Base-by-base conservation (phyloP, 1,140 invertebrate genomes). In the Globodera rostochiensis region DNA sequence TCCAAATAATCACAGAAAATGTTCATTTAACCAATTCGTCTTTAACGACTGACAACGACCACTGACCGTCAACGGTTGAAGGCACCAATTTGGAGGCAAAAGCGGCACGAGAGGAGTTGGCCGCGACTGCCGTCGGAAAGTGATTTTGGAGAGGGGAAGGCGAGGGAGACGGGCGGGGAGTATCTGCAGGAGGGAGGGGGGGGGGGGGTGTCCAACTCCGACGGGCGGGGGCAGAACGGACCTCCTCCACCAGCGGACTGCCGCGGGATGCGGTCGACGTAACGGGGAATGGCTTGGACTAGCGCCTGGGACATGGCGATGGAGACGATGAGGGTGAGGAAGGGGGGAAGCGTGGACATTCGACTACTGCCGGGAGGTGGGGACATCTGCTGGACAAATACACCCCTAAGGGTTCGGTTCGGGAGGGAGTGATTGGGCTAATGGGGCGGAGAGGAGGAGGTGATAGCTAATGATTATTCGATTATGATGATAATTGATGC, bases 1-100 rank as follows among this genome's bases (percentile, higher is more conserved):
- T 36, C 36, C 36, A 36, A 36, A 36, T 36, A 36, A 36, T 36
- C 36, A 36, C 36, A 36, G 2, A 36, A 36, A 36, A 36, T 36
- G 36, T 36, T 36, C 36, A 36, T 36, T 36, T 36, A 1, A 74
- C 19, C 73, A 53, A 25, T 13, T 13, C 64, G 50, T 25, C 13
- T 74, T 13, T 47, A 53, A 74, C 3, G 2, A 36, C 36, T 4
- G 73, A 74, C 47, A 36, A 6, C 8, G 36, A 74, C 8, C 36
- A n/a, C 4, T 69, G 36, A 78, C 60, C 76, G 49, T 71, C 76
- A 6, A 70, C 57, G 15, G 15, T n/a, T 50, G 66, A 60, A 25
- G 66, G 21, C 21, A 60, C 47, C 47, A 77, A 47, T 77, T 78
- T 78, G 66, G 64, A 70, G 19, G 70, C 64, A n/a, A 69, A 49